Base-by-base conservation (phyloP, 2,797 vertebrate genomes). In the Tauraco hartlaubi region DNA sequence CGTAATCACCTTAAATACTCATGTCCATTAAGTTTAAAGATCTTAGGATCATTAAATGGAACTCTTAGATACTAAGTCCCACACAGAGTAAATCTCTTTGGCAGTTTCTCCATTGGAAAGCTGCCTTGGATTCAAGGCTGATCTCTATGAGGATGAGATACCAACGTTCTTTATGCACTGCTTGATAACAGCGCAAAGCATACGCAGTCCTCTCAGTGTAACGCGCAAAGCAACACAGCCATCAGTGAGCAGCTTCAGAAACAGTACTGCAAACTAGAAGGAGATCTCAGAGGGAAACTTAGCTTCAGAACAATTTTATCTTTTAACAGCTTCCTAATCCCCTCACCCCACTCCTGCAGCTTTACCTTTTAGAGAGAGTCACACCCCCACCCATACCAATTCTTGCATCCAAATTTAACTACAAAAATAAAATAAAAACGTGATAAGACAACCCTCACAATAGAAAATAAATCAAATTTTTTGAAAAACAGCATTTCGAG, bases 261-360 rank as follows among this genome's bases (percentile, higher is more conserved):
- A 58, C 29, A 56, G 81, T 52, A 64, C 84, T 72, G 77, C 41
- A 66, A 66, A 78, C 61, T 79, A 13, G 37, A 92, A 93, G 90
- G 80, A 90, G 85, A 92, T 83, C 72, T 94, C 92, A 16, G 71
- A 95, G 73, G 81, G 75, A 91, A 97, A 94, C 75, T 92, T 82
- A 56, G 68, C 78, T 94, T 93, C 90, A 83, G 67, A 97, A 96
- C 85, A 95, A 81, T 96, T 96, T 97, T 96, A 96, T 96, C 94
- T 92, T 76, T 94, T 96, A 97, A 97, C 87, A 96, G 95, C 74
- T 95, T 95, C 82, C 69, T 96, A 96, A 96, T 96, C 97, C 83
- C 85, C 76, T 80, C 85, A 80, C 62, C 58, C 26, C 2, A 61
- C 44, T 96, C 86, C 72, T 43, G 44, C 51, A 88, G 94, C 77